Evolutionary conservation across 2,888 invertebrate genomes (phyloP).

Genomic region (Epirrhoe alternata): DNA sequence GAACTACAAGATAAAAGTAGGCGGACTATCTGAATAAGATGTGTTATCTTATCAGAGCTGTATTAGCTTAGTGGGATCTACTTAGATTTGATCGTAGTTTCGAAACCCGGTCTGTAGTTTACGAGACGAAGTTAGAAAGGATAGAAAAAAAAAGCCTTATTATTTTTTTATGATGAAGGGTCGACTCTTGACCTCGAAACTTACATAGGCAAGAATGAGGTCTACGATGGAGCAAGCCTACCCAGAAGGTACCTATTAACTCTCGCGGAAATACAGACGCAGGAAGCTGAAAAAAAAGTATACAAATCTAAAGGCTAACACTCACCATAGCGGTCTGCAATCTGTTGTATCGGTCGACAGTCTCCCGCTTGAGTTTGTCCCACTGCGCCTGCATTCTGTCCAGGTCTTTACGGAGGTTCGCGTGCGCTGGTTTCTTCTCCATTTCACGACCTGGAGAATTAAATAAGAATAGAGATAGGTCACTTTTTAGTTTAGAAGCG

Average conservation of each 20-base stretch:
- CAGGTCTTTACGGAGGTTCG: slow-evolving; percentile 86
- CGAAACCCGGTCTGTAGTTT: background rate
- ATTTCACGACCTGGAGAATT: slow-evolving; percentile 75
- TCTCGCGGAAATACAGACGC: no score
- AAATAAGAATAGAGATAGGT: background rate
- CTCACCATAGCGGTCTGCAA: slow-evolving; percentile 92
- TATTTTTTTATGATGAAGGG: no score
- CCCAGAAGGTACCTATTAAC: no score
- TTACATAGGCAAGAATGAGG: no score
- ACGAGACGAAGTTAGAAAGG: no score
- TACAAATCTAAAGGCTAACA: background rate
- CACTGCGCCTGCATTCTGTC: slow-evolving; percentile 96
- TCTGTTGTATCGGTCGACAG: slow-evolving; percentile 93
- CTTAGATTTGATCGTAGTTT: background rate
- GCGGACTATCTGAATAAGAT: background rate
- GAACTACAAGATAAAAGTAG: background rate
- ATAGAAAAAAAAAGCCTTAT: no score
- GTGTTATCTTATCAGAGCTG: background rate
- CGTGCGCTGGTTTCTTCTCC: slow-evolving; percentile 81
- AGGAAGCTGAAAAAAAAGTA: no score
- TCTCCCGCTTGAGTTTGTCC: slow-evolving; percentile 95
- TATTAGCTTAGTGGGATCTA: background rate
- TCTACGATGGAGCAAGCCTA: no score
- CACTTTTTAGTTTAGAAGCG: no score
- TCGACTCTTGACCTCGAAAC: no score